phyloP scores from a whole-genome alignment of 2,113 vertebrate genomes.

The Xenopus tropicalis region UCB_Xtro_10.0 CM004446.2:105166001-105166500 shows the following conservation, averaged over 20 bases:
- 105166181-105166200: conserved; percentile 90
- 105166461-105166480: background rate
- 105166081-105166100: conserved; percentile 90
- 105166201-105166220: conserved; percentile 75
- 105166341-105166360: conserved; percentile 54
- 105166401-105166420: conserved; percentile 50
- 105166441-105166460: background rate
- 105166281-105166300: conserved; percentile 79
- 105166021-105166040: conserved; percentile 97
- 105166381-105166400: conserved; percentile 62
- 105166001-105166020: conserved; percentile 99
- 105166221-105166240: conserved; percentile 76
- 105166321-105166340: conserved; percentile 62
- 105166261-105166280: conserved; percentile 88
- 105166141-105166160: conserved; percentile 91
- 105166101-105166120: conserved; percentile 92
- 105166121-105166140: conserved; percentile 94
- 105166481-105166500: background rate
- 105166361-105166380: conserved; percentile 60
- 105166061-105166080: conserved; percentile 99
- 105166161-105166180: conserved; percentile 87
- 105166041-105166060: conserved; percentile 94
- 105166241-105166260: conserved; percentile 81
- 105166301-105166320: conserved; percentile 72
- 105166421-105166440: background rate